Evolutionary conservation across 1,140 invertebrate genomes (phyloP).

Genomic region (Polypedilum pembai): DNA sequence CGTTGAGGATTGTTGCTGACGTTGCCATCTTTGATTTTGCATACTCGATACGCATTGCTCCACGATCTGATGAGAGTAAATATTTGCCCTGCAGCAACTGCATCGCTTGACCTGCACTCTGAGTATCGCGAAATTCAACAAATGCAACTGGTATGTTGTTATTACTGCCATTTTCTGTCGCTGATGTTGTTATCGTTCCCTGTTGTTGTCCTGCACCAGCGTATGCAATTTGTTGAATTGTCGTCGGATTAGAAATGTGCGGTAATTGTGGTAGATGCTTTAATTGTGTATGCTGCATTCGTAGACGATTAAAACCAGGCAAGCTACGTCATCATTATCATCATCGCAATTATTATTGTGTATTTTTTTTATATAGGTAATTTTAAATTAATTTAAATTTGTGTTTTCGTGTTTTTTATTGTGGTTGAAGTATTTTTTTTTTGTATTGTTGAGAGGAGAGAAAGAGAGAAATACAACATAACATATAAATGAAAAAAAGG

Average conservation of each 20-base stretch:
- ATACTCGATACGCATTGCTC: constrained; percentile 95
- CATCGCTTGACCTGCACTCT: constrained; percentile 83
- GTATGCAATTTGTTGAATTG: neutral
- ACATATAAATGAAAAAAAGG: neutral
- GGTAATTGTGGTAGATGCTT: constrained; percentile 57
- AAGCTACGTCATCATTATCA: constrained; percentile 62
- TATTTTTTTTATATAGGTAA: constrained; percentile 34
- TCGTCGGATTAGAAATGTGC: neutral
- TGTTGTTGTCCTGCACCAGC: neutral
- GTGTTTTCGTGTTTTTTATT: constrained; percentile 30
- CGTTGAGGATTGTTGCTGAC: constrained; percentile 43
- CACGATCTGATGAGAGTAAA: constrained; percentile 87
- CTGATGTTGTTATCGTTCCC: constrained; percentile 30
- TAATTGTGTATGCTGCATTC: constrained; percentile 81
- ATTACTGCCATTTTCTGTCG: constrained; percentile 26
- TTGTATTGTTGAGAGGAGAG: neutral
- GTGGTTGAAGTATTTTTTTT: constrained; percentile 32
- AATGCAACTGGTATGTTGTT: constrained; percentile 69
- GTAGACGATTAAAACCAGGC: constrained; percentile 92
- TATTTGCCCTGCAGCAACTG: constrained; percentile 87
- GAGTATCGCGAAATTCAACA: constrained; percentile 90
- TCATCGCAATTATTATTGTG: constrained; percentile 37
- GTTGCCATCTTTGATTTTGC: constrained; percentile 92
- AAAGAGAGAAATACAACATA: neutral
- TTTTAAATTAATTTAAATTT: constrained; percentile 31